phyloP scores from a whole-genome alignment of 2,888 invertebrate genomes.

The Plusia festucae region DNA sequence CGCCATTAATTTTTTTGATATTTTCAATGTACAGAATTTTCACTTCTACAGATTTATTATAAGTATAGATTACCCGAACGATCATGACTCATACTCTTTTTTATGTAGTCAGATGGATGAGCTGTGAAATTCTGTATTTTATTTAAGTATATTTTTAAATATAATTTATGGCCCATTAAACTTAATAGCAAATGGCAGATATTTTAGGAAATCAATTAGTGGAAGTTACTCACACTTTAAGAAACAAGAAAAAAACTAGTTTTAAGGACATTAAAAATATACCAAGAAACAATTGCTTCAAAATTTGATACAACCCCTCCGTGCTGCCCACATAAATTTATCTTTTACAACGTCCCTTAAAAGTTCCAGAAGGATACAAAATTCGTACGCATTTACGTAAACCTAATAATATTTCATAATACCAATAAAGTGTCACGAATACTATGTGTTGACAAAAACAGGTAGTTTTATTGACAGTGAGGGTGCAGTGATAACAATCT shows the following conservation, averaged over 20 bases:
- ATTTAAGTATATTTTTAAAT: background rate
- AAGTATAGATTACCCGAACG: too few species aligned
- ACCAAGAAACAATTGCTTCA: too few species aligned
- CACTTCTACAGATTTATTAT: too few species aligned
- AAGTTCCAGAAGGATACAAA: conserved; percentile 18
- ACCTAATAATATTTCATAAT: conserved; percentile 34
- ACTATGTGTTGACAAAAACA: conserved; percentile 49
- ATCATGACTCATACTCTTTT: too few species aligned
- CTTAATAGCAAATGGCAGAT: too few species aligned
- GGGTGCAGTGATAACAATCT: conserved; percentile 63
- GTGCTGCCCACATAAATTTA: background rate
- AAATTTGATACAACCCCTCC: background rate
- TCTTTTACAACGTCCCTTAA: background rate
- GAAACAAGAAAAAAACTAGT: too few species aligned
- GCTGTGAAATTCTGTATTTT: conserved; percentile 25
- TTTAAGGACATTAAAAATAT: too few species aligned
- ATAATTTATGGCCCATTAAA: too few species aligned
- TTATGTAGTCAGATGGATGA: background rate
- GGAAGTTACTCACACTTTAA: too few species aligned
- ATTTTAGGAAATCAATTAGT: too few species aligned
- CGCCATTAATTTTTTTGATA: too few species aligned
- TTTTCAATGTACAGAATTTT: too few species aligned
- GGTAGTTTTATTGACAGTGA: conserved; percentile 50
- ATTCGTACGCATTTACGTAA: conserved; percentile 21
- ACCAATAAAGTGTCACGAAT: conserved; percentile 46